These are phyloP conservation scores for Lerista edwardsae DNA, from an alignment of 2,797 vertebrate species.

Conservation along the genomic window DNA sequence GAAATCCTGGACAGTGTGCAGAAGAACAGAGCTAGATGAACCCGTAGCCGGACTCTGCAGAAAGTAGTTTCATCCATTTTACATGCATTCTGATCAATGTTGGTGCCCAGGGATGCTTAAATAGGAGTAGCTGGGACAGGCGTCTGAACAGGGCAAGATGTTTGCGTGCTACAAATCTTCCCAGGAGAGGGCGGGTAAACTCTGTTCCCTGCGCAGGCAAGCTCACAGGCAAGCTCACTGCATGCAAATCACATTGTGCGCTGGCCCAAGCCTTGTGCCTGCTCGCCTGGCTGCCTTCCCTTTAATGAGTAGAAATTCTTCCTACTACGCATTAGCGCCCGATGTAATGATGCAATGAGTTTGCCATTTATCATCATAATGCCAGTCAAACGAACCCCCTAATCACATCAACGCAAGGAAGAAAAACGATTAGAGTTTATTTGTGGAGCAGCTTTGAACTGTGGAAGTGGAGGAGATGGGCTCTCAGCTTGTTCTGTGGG, in stretches of 20 bases:
- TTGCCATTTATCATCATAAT: constrained; percentile 81
- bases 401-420: constrained; percentile 71
- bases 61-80: too few relatives aligned
- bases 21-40: too few relatives aligned
- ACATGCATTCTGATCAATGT: neutral
- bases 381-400: constrained; percentile 75
- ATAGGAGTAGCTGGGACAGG: neutral
- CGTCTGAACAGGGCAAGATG: neutral
- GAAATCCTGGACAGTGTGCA: too few relatives aligned
- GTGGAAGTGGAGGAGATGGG: constrained; percentile 35
- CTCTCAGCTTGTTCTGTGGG: constrained; percentile 11
- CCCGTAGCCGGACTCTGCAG: too few relatives aligned
- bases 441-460: constrained; percentile 68
- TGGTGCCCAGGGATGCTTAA: neutral
- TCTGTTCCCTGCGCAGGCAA: neutral
- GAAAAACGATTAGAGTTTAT: constrained; percentile 76
- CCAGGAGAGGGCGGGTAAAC: neutral
- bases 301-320: constrained; percentile 66
- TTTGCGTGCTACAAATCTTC: neutral
- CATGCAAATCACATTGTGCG: neutral
- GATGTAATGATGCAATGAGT: constrained; percentile 76
- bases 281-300: constrained; percentile 17
- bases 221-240: too few relatives aligned
- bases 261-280: constrained; percentile 14
- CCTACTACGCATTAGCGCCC: constrained; percentile 71